A percentile compares a stretch with the other conserved stretches of the same genome.
Evolutionary conservation across 2,113 vertebrate genomes (phyloP).

Genomic region (Hydropotes inermis): DNA sequence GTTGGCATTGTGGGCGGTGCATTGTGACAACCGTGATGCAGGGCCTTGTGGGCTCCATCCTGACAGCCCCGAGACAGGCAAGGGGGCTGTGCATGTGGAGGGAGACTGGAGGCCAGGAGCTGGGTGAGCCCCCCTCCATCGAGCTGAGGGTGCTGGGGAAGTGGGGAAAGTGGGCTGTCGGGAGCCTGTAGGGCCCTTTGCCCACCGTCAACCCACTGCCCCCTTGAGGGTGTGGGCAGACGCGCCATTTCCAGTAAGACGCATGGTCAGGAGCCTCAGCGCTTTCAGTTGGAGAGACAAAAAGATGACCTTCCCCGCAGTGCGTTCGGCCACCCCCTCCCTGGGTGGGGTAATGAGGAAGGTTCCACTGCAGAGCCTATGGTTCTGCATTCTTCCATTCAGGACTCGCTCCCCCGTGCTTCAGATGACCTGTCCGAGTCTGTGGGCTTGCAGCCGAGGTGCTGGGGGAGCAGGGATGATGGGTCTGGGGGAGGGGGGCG

Average conservation of each 20-base stretch:
- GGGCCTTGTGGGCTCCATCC: neutral
- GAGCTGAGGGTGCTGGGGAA: neutral
- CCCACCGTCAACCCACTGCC: rapidly evolving
- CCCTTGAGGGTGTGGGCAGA: neutral
- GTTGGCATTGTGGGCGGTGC: neutral
- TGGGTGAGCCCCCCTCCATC: neutral
- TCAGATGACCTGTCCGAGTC: rapidly evolving
- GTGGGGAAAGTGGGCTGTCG: neutral
- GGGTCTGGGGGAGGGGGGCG: neutral
- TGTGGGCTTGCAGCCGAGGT: neutral
- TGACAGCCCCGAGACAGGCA: neutral
- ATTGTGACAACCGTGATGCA: rapidly evolving
- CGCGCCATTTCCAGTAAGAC: rapidly evolving
- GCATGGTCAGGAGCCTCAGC: neutral
- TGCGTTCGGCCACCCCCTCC: rapidly evolving
- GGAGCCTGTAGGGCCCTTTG: neutral
- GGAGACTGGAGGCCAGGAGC: neutral
- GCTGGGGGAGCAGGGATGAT: neutral
- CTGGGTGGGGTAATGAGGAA: neutral
- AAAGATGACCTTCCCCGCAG: neutral
- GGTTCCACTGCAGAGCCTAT: rapidly evolving
- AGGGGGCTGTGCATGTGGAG: rapidly evolving
- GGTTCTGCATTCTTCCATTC: neutral
- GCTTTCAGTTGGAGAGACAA: neutral
- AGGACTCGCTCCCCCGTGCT: rapidly evolving